These are phyloP conservation scores for Centroberyx gerrardi DNA, from an alignment of 2,797 vertebrate genomes.

Conservation along the genomic window DNA sequence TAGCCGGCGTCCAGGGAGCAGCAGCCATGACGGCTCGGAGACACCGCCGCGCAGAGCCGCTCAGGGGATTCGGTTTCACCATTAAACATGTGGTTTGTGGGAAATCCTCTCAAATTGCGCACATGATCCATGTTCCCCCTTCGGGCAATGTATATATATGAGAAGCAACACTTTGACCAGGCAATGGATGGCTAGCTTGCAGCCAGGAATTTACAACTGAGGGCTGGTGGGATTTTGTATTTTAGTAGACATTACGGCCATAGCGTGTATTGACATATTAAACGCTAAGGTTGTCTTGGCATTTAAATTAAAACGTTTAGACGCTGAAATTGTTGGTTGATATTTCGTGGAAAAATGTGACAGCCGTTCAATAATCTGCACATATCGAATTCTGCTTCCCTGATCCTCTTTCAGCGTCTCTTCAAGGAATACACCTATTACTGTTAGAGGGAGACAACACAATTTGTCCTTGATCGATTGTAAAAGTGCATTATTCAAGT, in stretches of 20 bases:
- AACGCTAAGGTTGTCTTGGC: neutral
- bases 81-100: slow-evolving; percentile 65
- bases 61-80: slow-evolving; percentile 48
- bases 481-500: slow-evolving; percentile 35
- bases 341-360: slow-evolving; percentile 17
- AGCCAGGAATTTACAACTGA: neutral
- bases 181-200: neutral
- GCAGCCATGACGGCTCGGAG: slow-evolving; percentile 31
- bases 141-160: slow-evolving; percentile 8
- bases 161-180: slow-evolving; percentile 6
- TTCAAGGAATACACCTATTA: too few relatives aligned
- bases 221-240: neutral
- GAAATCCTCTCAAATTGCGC: slow-evolving; percentile 59
- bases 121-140: slow-evolving; percentile 29
- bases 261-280: neutral
- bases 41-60: slow-evolving; percentile 8
- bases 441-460: slow-evolving; percentile 15
- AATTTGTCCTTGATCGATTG: slow-evolving; percentile 35
- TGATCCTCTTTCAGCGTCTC: neutral
- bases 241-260: neutral
- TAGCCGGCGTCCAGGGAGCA: slow-evolving; percentile 58
- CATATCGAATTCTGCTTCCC: neutral
- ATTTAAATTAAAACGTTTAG: neutral
- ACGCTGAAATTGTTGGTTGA: slow-evolving; percentile 1
- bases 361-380: slow-evolving; percentile 17